These are phyloP conservation scores for Bradysia coprophila DNA, from an alignment of 1,140 invertebrate genomes.

Conservation along the genomic window DNA sequence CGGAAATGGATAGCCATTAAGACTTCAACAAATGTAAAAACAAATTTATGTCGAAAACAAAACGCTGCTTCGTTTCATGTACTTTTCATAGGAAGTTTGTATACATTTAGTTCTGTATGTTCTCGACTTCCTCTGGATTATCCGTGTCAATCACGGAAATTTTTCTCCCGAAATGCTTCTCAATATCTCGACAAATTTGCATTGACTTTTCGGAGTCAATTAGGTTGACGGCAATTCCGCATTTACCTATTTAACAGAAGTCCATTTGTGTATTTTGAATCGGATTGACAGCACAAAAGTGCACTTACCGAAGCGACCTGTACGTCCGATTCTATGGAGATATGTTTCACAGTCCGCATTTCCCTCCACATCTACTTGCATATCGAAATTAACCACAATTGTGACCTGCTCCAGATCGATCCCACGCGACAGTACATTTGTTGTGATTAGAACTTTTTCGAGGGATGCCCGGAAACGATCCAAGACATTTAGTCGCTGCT, in stretches of 20 bases:
- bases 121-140: conserved; percentile 84
- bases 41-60: too few relatives aligned
- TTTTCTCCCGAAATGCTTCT: conserved; percentile 77
- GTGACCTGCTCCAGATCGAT: conserved; percentile 97
- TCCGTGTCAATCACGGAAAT: conserved; percentile 70
- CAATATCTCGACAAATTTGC: conserved; percentile 60
- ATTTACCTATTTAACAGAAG: too few relatives aligned
- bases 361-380: conserved; percentile 63
- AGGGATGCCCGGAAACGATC: conserved; percentile 77
- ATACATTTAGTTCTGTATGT: conserved; percentile 35
- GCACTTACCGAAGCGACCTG: conserved; percentile 82
- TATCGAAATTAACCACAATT: conserved; percentile 96
- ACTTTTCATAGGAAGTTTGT: too few relatives aligned
- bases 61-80: too few relatives aligned
- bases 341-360: conserved; percentile 93
- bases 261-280: too few relatives aligned
- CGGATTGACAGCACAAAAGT: too few relatives aligned
- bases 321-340: conserved; percentile 89
- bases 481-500: conserved; percentile 83
- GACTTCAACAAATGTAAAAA: too few relatives aligned
- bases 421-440: conserved; percentile 88
- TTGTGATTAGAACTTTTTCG: conserved; percentile 95
- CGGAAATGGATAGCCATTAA: too few relatives aligned
- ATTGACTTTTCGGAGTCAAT: conserved; percentile 58
- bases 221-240: conserved; percentile 89